Evolutionary conservation across 2,888 invertebrate species (phyloP), one percentile per base, ranked within the genome.

Genomic region (Julus scanicus): DNA sequence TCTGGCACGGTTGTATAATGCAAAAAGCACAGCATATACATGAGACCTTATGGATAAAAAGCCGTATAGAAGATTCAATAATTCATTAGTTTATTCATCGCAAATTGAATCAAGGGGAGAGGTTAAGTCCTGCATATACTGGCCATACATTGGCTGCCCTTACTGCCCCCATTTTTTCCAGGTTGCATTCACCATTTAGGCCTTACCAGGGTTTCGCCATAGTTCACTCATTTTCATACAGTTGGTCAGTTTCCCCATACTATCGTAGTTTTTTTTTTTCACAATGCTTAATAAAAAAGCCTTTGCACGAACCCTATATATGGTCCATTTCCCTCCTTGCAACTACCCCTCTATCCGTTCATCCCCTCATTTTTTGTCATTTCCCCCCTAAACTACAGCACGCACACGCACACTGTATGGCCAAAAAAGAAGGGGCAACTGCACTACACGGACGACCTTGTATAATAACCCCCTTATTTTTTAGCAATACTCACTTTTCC

Each of bases 51-150:
- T 71, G 71, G 71, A 29, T 20, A 71, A 71, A 71, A 71, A 57
- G n/a, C 17, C 57, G 11, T 29, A 71, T 71, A 29, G 71, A 71
- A 71, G 71, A 71, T 71, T 71, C 71, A 71, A 71, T 71, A 71
- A 71, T 71, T 71, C 71, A 71, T 71, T 71, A 71, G 71, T 71
- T 71, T 71, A 71, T 71, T 71, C 71, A 71, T 71, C 71, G 71
- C 29, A 71, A 71, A 71, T 71, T 71, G 71, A 71, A 71, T 71
- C 71, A 71, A 71, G 71, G 71, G 71, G 71, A 71, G 71, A 71
- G 71, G 71, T 71, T 71, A 71, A 71, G 71, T 71, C 71, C 71
- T 71, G 71, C 71, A 71, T 71, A 71, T 71, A 71, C 71, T 29
- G 71, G 29, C 29, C 71, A 71, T 71, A 71, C 71, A 71, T 71